Percentiles rank a stretch among this genome's conserved stretches.
These are phyloP conservation scores for Anaspis maculata DNA, from an alignment of 2,888 invertebrate species.

Conservation along the genomic window DNA sequence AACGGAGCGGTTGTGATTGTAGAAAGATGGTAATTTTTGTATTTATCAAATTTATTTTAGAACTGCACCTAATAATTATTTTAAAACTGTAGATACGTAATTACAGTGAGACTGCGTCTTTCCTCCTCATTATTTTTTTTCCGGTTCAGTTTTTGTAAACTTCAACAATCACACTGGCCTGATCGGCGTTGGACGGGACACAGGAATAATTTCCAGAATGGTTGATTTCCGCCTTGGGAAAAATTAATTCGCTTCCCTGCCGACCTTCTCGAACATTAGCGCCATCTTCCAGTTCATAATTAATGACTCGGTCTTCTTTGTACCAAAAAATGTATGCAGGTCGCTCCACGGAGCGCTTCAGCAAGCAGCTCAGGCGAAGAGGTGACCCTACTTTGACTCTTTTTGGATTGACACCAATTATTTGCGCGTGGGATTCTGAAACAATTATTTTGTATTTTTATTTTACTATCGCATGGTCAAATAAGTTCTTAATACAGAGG, in stretches of 20 bases:
- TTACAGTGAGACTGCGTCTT: no score
- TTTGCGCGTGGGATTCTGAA: constrained; percentile 61
- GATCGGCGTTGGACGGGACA: constrained; percentile 68
- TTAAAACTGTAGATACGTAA: no score
- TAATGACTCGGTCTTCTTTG: constrained; percentile 76
- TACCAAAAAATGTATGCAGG: constrained; percentile 75
- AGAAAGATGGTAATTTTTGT: no score
- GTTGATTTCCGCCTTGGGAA: constrained; percentile 45
- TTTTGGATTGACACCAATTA: constrained; percentile 57
- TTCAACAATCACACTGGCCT: constrained; percentile 60
- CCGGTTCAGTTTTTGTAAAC: no score
- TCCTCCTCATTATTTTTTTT: no score
- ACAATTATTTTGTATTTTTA: constrained; percentile 12
- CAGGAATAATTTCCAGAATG: constrained; percentile 76
- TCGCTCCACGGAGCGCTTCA: constrained; percentile 53
- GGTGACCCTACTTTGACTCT: constrained; percentile 52
- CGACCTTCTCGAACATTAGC: constrained; percentile 42
- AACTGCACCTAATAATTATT: no score
- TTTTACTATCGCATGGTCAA: no score
- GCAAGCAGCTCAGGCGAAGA: constrained; percentile 59
- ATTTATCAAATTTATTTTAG: no score
- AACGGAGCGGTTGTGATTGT: no score
- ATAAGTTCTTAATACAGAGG: no score
- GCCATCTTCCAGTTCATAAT: constrained; percentile 64
- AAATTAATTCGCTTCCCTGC: constrained; percentile 44